A percentile compares a stretch with the other conserved stretches of the same genome.
Evolutionary conservation across 2,113 vertebrate species (phyloP).

Genomic region (Salvelinus namaycush): DNA sequence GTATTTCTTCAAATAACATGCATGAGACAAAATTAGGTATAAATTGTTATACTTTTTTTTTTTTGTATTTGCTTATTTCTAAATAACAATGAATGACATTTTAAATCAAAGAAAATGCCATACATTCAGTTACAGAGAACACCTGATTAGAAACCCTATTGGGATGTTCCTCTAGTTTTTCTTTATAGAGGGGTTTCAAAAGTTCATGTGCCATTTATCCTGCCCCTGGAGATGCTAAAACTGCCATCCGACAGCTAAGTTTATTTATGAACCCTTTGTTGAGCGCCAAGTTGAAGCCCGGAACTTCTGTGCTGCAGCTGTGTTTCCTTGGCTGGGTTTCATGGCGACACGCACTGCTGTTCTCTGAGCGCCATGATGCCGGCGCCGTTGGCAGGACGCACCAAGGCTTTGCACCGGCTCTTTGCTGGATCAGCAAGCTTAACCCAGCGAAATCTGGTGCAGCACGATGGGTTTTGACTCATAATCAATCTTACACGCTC

Average conservation of each 20-base stretch:
- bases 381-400: slow-evolving; percentile 84
- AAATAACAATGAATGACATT: background rate
- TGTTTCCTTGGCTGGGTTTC: slow-evolving; percentile 83
- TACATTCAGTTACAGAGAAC: background rate
- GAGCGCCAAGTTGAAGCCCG: slow-evolving; percentile 73
- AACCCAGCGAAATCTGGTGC: slow-evolving; percentile 93
- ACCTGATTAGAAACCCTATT: slow-evolving; percentile 5
- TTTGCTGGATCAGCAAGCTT: slow-evolving; percentile 97
- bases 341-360: slow-evolving; percentile 86
- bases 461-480: slow-evolving; percentile 90
- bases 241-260: slow-evolving; percentile 49
- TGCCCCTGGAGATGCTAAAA: slow-evolving; percentile 41
- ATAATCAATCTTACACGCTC: slow-evolving; percentile 94
- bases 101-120: background rate
- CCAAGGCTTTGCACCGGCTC: slow-evolving; percentile 85
- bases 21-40: background rate
- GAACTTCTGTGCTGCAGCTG: slow-evolving; percentile 86
- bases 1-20: background rate
- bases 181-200: slow-evolving; percentile 5
- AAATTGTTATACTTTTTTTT: background rate
- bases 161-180: slow-evolving; percentile 24
- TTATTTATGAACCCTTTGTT: slow-evolving; percentile 58
- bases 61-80: background rate
- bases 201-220: slow-evolving; percentile 44
- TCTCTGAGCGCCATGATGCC: slow-evolving; percentile 84